Evolutionary conservation across 2,113 vertebrate genomes (phyloP), one percentile per base, ranked within the genome.

Genomic region (Erpornis zantholeuca): DNA sequence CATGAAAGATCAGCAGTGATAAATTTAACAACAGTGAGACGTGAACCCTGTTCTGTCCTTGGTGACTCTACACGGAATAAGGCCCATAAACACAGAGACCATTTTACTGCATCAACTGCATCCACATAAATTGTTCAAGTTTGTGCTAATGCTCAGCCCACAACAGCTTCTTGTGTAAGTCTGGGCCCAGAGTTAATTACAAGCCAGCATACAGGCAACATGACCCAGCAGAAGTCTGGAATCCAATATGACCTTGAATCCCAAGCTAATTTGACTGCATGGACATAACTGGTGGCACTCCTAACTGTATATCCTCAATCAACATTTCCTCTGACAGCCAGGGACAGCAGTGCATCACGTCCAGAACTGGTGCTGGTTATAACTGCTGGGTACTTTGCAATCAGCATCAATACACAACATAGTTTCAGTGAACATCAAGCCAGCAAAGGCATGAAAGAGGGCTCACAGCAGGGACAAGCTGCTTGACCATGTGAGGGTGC

Each of bases 341-440:
- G n/a, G 57, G 42, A 42, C 65, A 86, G 70, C 50, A 45, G 3
- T 16, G 45, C n/a, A 72, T 28, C n/a, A 31, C 0, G 0, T 27
- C 65, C 61, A 90, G 68, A 82, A 88, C 0, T 38, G 77, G 52
- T 54, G 59, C 35, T 63, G 24, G 10, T 45, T 88, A 4, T 16
- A 81, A 53, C 42, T 86, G 31, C 52, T 45, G 54, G 28, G 23
- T 24, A 33, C n/a, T 76, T 70, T 8, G 24, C 50, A 70, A 77
- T 59, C 18, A 44, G 40, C 40, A 44, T n/a, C 33, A 54, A 50
- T 12, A 18, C 35, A 91, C 71, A 83, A 36, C 20, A 57, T 52
- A 33, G 24, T 56, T 81, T 66, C 69, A 61, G 60, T 0, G 1
- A 92, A 71, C 31, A 77, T 16, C 68, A 59, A 44, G 45, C 33